These are phyloP conservation scores for Cercopithecus diana DNA, from an alignment of 2,797 vertebrate species.

Conservation along the genomic window DNA sequence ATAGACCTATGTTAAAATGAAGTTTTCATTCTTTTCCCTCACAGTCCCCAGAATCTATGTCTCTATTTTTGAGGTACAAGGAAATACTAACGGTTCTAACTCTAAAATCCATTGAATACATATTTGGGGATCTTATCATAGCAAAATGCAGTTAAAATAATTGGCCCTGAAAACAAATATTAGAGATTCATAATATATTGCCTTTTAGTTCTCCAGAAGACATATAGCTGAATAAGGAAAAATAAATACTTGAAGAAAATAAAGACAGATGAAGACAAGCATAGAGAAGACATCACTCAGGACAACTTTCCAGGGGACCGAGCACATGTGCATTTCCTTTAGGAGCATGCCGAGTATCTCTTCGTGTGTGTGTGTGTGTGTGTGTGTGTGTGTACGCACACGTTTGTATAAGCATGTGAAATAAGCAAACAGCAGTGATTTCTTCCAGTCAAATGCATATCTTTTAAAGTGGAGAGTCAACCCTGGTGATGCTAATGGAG, in stretches of 20 bases:
- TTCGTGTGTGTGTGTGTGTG: not conserved
- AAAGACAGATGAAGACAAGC: not conserved
- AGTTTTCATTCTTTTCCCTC: conserved; percentile 1
- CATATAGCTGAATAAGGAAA: not conserved
- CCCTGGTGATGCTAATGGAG: conserved; percentile 70
- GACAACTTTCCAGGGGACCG: not conserved
- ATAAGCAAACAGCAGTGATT: conserved; percentile 59
- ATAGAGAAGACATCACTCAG: not conserved
- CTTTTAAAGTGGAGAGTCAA: conserved; percentile 76
- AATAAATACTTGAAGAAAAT: conserved; percentile 36
- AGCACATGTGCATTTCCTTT: not conserved
- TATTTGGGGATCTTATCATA: not conserved
- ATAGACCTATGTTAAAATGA: not conserved
- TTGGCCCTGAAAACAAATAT: conserved; percentile 27
- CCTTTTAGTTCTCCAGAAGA: not conserved
- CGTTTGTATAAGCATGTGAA: not conserved
- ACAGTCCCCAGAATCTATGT: not conserved
- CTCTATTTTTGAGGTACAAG: not conserved
- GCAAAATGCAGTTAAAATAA: conserved; percentile 39
- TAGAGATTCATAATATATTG: not conserved
- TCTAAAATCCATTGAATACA: not conserved
- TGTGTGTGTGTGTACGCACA: accelerated
- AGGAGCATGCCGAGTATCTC: not conserved
- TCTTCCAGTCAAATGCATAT: conserved; percentile 49
- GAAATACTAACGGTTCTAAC: not conserved